Evolutionary conservation across 2,888 invertebrate genomes (phyloP).

Genomic region (Cordilura impudica): DNA sequence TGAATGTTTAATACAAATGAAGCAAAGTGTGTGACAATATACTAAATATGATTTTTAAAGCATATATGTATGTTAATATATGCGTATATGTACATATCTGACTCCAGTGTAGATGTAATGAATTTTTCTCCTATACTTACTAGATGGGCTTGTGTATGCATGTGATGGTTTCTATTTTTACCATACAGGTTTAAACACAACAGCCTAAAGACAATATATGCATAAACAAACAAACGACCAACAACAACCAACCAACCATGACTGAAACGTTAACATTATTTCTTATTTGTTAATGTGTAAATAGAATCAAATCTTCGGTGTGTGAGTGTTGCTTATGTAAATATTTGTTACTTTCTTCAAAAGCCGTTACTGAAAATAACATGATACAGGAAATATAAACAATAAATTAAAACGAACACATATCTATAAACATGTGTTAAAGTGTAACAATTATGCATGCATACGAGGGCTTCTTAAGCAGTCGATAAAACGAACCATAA

Average conservation of each 20-base stretch:
- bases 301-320: not conserved
- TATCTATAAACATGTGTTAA: not conserved
- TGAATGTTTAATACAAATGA: conserved; percentile 16
- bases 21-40: conserved; percentile 26
- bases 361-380: conserved; percentile 21
- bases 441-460: not conserved
- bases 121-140: no score
- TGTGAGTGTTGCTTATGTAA: conserved; percentile 21
- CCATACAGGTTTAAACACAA: conserved; percentile 8
- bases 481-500: no score
- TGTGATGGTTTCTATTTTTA: no score
- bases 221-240: conserved; percentile 1
- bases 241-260: not conserved
- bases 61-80: not conserved
- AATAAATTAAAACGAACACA: not conserved
- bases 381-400: conserved; percentile 7
- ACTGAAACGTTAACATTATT: not conserved
- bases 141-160: no score
- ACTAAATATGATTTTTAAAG: conserved; percentile 16
- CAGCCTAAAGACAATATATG: conserved; percentile 4
- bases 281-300: not conserved
- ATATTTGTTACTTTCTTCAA: conserved; percentile 42
- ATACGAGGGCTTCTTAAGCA: no score
- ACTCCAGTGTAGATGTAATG: no score
- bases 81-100: not conserved